phyloP scores from a whole-genome alignment of 2,888 invertebrate genomes.

The Cerastis rubricosa region DNA sequence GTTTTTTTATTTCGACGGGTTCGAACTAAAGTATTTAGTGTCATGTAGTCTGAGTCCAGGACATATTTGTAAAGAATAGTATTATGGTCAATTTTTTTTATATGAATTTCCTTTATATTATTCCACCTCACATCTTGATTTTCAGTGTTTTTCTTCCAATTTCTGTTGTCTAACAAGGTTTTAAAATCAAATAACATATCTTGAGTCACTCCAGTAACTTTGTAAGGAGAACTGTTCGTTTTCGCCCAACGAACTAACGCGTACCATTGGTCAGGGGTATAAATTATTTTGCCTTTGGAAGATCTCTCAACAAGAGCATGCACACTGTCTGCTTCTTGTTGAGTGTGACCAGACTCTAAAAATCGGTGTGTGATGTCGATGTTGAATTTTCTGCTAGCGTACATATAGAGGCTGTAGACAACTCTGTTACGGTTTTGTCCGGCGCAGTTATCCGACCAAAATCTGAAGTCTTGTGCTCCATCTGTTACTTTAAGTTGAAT shows the following conservation, averaged over 20 bases:
- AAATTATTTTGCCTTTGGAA: conserved; percentile 29
- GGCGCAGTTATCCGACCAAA: conserved; percentile 46
- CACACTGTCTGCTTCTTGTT: conserved; percentile 38
- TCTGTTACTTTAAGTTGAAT: conserved; percentile 10
- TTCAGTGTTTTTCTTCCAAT: conserved; percentile 37
- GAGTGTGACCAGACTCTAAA: conserved; percentile 43
- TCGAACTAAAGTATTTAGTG: conserved; percentile 29
- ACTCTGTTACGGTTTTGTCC: conserved; percentile 57
- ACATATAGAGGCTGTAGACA: conserved; percentile 41
- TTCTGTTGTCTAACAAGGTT: conserved; percentile 38
- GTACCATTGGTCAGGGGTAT: conserved; percentile 32
- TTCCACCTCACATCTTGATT: conserved; percentile 41
- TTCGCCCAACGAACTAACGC: conserved; percentile 33
- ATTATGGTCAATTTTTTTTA: conserved; percentile 28
- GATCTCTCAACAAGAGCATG: conserved; percentile 36
- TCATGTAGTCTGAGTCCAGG: conserved; percentile 30
- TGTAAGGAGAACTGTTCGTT: conserved; percentile 23
- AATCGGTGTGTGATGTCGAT: conserved; percentile 21
- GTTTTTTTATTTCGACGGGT: conserved; percentile 34
- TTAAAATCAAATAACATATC: conserved; percentile 38
- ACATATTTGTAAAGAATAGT: conserved; percentile 38
- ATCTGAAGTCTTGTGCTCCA: conserved; percentile 20
- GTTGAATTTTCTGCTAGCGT: conserved; percentile 13
- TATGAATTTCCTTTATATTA: conserved; percentile 32
- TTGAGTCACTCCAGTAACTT: conserved; percentile 26